Conservation (phyloP, 2,113 vertebrate species). For the Petaurus breviceps region DNA sequence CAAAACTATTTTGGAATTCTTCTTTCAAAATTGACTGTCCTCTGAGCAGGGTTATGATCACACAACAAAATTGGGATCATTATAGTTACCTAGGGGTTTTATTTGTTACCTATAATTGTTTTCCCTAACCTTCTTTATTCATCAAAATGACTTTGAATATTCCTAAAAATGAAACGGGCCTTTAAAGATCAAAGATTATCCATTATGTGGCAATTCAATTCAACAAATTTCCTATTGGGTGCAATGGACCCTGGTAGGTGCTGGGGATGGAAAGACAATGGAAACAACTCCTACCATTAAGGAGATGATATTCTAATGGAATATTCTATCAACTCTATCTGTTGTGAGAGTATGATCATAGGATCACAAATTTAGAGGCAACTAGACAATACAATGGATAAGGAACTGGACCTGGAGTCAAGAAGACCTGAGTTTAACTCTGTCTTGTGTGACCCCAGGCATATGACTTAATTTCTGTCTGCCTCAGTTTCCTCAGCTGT, state of each 20-base stretch:
- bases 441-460: neutral
- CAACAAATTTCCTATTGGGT: neutral
- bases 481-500: neutral
- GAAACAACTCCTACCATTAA: neutral
- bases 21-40: neutral
- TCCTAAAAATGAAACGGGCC: neutral
- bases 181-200: neutral
- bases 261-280: neutral
- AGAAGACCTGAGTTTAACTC: neutral
- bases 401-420: neutral
- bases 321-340: neutral
- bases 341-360: neutral
- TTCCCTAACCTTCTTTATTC: neutral
- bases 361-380: neutral
- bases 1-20: neutral
- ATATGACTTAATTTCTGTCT: neutral
- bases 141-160: neutral
- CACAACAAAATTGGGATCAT: neutral
- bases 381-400: neutral
- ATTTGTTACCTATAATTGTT: neutral
- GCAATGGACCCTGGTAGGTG: neutral
- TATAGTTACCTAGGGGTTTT: neutral
- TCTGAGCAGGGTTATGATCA: neutral
- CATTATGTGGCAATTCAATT: neutral
- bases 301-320: neutral